A percentile compares a stretch with the other conserved stretches of the same genome.
Conservation (phyloP, 2,113 vertebrate species). For the Jaculus jaculus region DNA sequence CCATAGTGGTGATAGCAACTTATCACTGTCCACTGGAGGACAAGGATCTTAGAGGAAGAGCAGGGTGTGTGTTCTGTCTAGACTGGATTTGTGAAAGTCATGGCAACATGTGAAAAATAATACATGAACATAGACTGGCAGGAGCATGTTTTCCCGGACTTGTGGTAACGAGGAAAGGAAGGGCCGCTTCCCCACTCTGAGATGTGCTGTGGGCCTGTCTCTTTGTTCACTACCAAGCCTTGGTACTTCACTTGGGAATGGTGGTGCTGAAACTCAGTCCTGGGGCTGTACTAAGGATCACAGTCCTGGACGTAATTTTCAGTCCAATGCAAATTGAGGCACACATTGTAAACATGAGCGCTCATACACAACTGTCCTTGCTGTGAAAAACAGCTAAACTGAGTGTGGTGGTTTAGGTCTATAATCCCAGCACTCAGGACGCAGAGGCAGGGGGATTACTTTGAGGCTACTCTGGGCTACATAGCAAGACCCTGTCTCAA, state of each 20-base stretch:
- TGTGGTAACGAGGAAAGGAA: background rate
- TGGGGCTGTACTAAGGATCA: background rate
- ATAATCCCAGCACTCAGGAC: background rate
- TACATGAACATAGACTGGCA: fast-evolving
- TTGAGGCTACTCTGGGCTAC: background rate
- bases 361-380: background rate
- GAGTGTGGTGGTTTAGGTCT: background rate
- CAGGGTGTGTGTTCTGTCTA: background rate
- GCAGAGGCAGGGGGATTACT: background rate
- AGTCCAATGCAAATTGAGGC: background rate
- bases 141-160: background rate
- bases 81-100: background rate
- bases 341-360: background rate
- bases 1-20: background rate
- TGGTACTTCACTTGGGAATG: background rate
- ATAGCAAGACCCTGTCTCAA: background rate
- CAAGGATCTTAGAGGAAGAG: background rate
- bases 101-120: background rate
- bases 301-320: background rate
- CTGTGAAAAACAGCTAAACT: background rate
- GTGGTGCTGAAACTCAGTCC: background rate
- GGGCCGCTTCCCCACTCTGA: background rate
- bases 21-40: background rate
- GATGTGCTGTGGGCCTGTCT: background rate
- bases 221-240: background rate